phyloP scores from a whole-genome alignment of 2,113 vertebrate species.

The Origma solitaria region DNA sequence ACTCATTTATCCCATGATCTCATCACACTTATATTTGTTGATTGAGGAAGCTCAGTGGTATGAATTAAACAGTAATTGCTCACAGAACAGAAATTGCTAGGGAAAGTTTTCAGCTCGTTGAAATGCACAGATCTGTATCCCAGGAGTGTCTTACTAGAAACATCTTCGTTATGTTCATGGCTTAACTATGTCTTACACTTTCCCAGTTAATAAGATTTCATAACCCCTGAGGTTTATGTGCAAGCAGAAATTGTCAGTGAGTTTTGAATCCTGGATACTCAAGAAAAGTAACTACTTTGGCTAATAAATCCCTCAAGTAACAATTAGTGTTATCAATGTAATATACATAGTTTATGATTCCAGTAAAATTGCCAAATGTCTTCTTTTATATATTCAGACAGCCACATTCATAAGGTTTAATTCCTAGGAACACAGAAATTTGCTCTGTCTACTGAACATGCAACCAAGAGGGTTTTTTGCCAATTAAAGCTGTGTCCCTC shows the following conservation, averaged over 20 bases:
- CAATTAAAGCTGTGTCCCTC: neutral
- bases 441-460: neutral
- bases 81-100: neutral
- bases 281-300: constrained; percentile 21
- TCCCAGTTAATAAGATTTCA: constrained; percentile 52
- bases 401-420: neutral
- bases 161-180: constrained; percentile 14
- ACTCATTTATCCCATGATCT: constrained; percentile 64
- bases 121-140: constrained; percentile 28
- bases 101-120: constrained; percentile 25
- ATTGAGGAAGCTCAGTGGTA: constrained; percentile 32
- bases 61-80: constrained; percentile 57
- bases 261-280: constrained; percentile 18
- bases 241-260: constrained; percentile 44
- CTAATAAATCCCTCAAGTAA: constrained; percentile 68
- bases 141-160: constrained; percentile 27
- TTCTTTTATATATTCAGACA: neutral
- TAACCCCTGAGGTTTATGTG: constrained; percentile 54
- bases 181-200: constrained; percentile 35
- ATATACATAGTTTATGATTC: constrained; percentile 39
- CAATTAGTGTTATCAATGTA: constrained; percentile 61
- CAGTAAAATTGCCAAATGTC: constrained; percentile 2
- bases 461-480: neutral
- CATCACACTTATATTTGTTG: constrained; percentile 51
- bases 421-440: neutral